Evolutionary conservation across 2,113 vertebrate genomes (phyloP).

Genomic region (Natator depressus): DNA sequence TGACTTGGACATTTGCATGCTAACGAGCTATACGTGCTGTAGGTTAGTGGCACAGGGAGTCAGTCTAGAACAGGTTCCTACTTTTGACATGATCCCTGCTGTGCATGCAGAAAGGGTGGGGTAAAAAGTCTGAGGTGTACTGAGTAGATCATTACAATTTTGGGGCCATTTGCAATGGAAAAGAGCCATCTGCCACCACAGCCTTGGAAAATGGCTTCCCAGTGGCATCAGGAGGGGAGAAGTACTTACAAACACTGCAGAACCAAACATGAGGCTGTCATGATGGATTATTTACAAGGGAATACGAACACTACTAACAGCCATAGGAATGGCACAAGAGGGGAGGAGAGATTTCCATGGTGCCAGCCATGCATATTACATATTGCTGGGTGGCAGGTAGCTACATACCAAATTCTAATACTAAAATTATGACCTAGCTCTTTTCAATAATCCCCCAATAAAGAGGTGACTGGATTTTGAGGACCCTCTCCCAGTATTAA

Average conservation of each 20-base stretch:
- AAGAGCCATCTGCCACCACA: not conserved
- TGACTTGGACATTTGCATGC: not conserved
- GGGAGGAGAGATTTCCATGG: not conserved
- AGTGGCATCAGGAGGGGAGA: not conserved
- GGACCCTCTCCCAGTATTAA: not conserved
- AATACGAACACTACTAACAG: not conserved
- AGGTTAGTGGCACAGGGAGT: not conserved
- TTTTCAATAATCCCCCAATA: not conserved
- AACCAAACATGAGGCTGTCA: not conserved
- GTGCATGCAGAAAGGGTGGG: not conserved
- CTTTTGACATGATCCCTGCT: not conserved
- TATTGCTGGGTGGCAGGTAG: not conserved
- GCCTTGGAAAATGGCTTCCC: not conserved
- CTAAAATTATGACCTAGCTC: not conserved
- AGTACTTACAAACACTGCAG: not conserved
- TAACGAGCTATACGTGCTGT: not conserved
- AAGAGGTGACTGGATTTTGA: not conserved
- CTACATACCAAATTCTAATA: not conserved
- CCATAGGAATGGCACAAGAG: not conserved
- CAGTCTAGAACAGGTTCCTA: not conserved
- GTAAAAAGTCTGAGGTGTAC: not conserved
- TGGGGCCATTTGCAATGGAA: not conserved
- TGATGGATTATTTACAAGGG: not conserved
- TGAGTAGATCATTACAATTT: not conserved
- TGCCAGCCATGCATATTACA: not conserved